phyloP scores from a whole-genome alignment of 37 sponge, comb jelly and placozoan species.

The Geodia barretti region DNA sequence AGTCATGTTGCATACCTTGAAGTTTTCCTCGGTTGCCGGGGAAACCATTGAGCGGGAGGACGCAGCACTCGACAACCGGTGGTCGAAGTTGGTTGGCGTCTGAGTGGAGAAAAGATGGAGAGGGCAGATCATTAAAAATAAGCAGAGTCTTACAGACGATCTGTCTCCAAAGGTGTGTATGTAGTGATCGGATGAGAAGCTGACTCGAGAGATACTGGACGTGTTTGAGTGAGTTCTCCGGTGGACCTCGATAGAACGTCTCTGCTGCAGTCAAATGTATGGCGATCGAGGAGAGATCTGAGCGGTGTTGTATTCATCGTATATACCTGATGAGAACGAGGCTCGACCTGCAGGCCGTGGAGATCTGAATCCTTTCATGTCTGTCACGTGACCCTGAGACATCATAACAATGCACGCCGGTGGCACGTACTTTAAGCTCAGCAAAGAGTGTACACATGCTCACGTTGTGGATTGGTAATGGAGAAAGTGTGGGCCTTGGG shows the following conservation, averaged over 20 bases:
- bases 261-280: neutral
- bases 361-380: slow-evolving; percentile 52
- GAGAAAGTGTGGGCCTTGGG: neutral
- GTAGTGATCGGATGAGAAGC: slow-evolving; percentile 50
- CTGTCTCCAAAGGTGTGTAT: slow-evolving; percentile 13
- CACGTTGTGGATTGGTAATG: neutral
- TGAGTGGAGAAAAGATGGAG: neutral
- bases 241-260: slow-evolving; percentile 48
- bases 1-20: slow-evolving; percentile 10
- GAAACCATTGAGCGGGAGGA: slow-evolving; percentile 41
- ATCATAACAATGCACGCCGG: no score
- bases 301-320: neutral
- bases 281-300: neutral
- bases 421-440: no score
- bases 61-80: slow-evolving; percentile 21
- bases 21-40: slow-evolving; percentile 42
- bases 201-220: slow-evolving; percentile 47
- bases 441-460: no score
- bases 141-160: neutral
- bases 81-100: slow-evolving; percentile 48
- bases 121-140: neutral
- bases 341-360: slow-evolving; percentile 24
- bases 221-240: slow-evolving; percentile 52
- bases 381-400: neutral
- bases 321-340: slow-evolving; percentile 8